Conservation (phyloP, 2,113 vertebrate species). For the Sinocyclocheilus anophthalmus region DNA sequence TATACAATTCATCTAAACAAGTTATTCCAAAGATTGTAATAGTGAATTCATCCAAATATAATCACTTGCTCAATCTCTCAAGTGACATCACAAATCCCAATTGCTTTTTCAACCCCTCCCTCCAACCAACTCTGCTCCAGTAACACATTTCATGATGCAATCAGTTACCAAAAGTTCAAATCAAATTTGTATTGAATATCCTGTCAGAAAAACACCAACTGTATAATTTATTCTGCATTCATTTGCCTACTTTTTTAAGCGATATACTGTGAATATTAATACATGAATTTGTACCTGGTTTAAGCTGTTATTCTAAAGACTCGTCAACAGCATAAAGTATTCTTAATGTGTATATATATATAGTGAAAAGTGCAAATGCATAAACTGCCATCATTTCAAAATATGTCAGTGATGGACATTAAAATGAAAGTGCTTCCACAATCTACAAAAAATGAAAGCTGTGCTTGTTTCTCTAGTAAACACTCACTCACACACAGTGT, state of each 20-base stretch:
- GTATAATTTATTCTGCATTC: neutral
- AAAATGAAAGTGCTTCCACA: neutral
- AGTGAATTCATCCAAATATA: neutral
- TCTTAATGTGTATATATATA: neutral
- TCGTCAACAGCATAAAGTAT: neutral
- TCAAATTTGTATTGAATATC: neutral
- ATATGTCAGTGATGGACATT: constrained; percentile 18
- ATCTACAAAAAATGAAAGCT: neutral
- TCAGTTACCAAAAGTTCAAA: neutral
- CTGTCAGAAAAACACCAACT: neutral
- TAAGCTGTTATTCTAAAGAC: neutral
- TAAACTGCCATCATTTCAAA: constrained; percentile 62
- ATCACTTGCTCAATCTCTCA: neutral
- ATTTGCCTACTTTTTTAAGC: neutral
- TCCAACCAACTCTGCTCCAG: neutral
- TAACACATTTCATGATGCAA: neutral
- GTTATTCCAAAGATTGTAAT: neutral
- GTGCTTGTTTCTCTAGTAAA: constrained; percentile 31
- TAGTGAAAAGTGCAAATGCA: constrained; percentile 58
- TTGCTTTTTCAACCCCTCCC: neutral
- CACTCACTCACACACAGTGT: neutral
- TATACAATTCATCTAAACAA: neutral
- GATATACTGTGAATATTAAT: neutral
- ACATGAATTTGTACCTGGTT: neutral
- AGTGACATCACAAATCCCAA: neutral